These are phyloP conservation scores for Trachelipus rathkii DNA, from an alignment of 1,140 invertebrate genomes.

Conservation along the genomic window DNA sequence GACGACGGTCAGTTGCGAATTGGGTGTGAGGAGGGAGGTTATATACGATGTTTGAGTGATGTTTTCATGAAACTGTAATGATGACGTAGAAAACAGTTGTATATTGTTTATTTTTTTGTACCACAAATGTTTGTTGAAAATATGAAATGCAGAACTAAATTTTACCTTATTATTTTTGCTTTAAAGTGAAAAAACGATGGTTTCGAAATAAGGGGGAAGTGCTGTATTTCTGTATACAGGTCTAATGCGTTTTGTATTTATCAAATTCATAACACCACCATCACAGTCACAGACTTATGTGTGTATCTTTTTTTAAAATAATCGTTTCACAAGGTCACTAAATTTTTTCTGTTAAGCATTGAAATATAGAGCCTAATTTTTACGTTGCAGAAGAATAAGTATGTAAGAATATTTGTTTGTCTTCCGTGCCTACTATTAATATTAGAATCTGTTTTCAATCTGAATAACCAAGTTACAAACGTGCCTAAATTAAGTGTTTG, in stretches of 20 bases:
- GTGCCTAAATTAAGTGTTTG: background rate
- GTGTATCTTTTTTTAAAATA: background rate
- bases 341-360: background rate
- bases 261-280: background rate
- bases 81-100: background rate
- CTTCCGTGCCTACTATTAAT: conserved; percentile 9
- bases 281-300: background rate
- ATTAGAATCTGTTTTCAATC: background rate
- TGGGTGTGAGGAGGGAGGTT: background rate
- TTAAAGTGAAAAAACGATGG: background rate
- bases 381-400: background rate
- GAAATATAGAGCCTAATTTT: background rate
- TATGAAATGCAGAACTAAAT: background rate
- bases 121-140: background rate
- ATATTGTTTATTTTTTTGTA: background rate
- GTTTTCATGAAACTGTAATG: background rate
- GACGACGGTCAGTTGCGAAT: conserved; percentile 2
- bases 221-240: too few species aligned
- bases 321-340: too few species aligned
- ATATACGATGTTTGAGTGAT: background rate
- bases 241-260: background rate
- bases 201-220: background rate
- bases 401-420: background rate
- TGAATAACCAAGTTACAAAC: background rate
- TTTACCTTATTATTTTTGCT: background rate